Evolutionary conservation across 1,140 invertebrate species (phyloP).

Genomic region (Apis dorsata): DNA sequence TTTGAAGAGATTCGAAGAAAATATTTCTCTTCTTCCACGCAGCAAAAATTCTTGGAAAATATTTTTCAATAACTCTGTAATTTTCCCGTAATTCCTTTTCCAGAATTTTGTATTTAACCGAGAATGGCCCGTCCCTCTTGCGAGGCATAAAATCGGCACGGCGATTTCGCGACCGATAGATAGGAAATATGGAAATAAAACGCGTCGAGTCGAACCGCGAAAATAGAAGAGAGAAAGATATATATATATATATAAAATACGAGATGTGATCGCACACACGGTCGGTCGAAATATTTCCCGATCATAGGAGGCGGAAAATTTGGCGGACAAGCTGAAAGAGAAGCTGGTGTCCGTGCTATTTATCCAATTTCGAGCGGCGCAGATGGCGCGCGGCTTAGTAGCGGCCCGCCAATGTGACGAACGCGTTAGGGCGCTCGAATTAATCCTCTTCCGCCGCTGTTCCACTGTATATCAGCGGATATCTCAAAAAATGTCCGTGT

Average conservation of each 20-base stretch:
- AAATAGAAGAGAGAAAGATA: not conserved
- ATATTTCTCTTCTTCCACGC: too few relatives aligned
- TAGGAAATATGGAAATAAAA: not conserved
- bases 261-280: not conserved
- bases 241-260: too few relatives aligned
- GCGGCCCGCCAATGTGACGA: constrained; percentile 54
- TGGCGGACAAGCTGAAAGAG: not conserved
- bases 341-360: constrained; percentile 38
- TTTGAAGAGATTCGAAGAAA: too few relatives aligned
- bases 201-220: not conserved
- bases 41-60: too few relatives aligned
- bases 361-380: constrained; percentile 53
- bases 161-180: not conserved
- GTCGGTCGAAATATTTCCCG: constrained; percentile 10
- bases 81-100: too few relatives aligned
- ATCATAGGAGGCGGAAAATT: constrained; percentile 21
- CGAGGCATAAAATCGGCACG: not conserved
- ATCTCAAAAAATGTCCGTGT: constrained; percentile 57
- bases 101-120: not conserved
- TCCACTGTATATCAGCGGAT: constrained; percentile 51
- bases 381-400: constrained; percentile 46
- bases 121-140: too few relatives aligned
- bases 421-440: constrained; percentile 58
- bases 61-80: too few relatives aligned
- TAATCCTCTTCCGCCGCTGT: constrained; percentile 57